Evolutionary conservation across 2,797 vertebrate genomes (phyloP), one percentile per base, ranked within the genome.

Genomic region (Pseudochaenichthys georgianus): DNA sequence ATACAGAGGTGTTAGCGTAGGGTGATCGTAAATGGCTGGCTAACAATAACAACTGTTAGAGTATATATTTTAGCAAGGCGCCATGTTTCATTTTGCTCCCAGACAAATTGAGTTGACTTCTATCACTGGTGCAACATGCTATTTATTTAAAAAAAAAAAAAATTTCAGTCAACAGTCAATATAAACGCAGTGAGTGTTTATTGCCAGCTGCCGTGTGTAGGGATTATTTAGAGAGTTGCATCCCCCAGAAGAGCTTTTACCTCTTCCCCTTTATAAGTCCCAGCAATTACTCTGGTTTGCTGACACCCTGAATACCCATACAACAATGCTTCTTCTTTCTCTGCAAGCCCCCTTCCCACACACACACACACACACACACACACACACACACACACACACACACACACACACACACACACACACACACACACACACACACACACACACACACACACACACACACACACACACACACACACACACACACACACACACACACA

Each of bases 231-330:
- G 69, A 71, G 84, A 67, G 73, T 70, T 81, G 57, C 69, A 78
- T 66, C 79, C 74, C 64, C 58, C 51, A 73, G 70, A 89, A 75
- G 87, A 86, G 84, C 81, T 78, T 90, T 86, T 88, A 80, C 82
- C 85, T 89, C 80, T 81, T 82, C 59, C 73, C 66, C 63, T 84
- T 87, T 78, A 86, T 80, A 86, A 89, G 78, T 90, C 78, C 82
- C 69, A 70, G 88, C 78, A 92, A 91, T 93, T 91, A 91, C 87
- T 91, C 88, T 86, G 79, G 78, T 91, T 87, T 91, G 89, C 89
- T 89, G 90, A 92, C 91, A 92, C 88, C 78, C 78, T 90, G 87
- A 92, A 90, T 92, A 89, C 89, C 87, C 88, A 88, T 12, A 87
- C 84, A 90, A 93, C 88, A 93, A 93, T 92, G 86, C 79, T 63